Evolutionary conservation across 35 echinoderm and acorn worm species (phyloP), one percentile per base, ranked within the genome.

Genomic region (Eucidaris tribuloides): DNA sequence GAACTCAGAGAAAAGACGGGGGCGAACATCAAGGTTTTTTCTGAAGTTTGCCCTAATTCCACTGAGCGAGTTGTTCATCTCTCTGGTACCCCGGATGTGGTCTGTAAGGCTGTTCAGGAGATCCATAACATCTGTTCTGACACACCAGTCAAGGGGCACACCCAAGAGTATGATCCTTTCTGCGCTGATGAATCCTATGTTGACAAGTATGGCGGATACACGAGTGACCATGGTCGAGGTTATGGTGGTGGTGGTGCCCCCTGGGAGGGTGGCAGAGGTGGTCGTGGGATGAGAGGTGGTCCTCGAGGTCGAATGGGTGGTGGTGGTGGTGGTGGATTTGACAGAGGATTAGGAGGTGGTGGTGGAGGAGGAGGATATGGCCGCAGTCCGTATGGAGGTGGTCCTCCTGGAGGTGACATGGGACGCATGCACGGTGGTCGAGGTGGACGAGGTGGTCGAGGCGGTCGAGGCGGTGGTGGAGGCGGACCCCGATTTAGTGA

Each of bases 1-100:
- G 95, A 98, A 83, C 82, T 98, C 29, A 72, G 95, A 49, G 86
- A 92, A 90, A 89, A 93, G 79, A 90, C 90, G 11, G 82, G 79
- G 6, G 76, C 82, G n/a, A 60, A 61, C 36, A 88, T 93, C 49
- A 93, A 98, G 59, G 90, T 98, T 32, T 98, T 86, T 83, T 71
- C 90, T 50, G 90, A 98, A 33, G 61, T 45, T 18, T 98, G 95
- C 56, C 95, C 95, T 15, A 85, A 90, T 46, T 98, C 95, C n/a
- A 89, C 82, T 15, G 95, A 98, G 2, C 80, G 95, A 45, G 90
- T 98, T 39, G 90, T 98, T 7, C 86, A 90, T 60, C 78, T 98
- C 44, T 76, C 58, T 6, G 95, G 95, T 25, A 90, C 17, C n/a
- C 46, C 49, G 0, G 44, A 87, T 9, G 79, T 86, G 13, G 85